Conservation (phyloP, 2,113 vertebrate genomes). For the Apteryx owenii region DNA sequence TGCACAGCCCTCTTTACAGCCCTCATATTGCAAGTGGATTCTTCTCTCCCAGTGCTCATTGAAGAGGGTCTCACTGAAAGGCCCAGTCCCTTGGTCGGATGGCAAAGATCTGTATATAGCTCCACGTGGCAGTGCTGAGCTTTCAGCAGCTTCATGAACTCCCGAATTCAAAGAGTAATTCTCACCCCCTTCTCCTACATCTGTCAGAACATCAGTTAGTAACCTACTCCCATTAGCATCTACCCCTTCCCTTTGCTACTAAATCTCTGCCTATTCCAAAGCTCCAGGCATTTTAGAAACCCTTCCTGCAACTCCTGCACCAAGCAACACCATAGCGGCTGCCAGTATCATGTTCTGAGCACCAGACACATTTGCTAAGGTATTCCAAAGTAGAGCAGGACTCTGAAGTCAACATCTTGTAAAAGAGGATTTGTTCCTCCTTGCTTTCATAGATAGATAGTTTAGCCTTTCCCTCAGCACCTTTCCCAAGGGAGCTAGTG, state of each 20-base stretch:
- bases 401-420: not conserved
- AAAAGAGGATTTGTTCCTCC: not conserved
- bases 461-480: not conserved
- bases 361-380: not conserved
- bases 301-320: not conserved
- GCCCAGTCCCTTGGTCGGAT: not conserved
- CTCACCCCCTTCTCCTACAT: not conserved
- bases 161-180: not conserved
- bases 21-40: not conserved
- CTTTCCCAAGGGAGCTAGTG: not conserved
- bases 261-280: not conserved
- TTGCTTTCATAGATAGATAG: not conserved
- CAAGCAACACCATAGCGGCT: not conserved
- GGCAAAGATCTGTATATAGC: not conserved
- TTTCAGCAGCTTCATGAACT: not conserved
- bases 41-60: not conserved
- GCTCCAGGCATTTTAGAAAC: not conserved
- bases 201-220: not conserved
- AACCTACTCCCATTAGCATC: not conserved
- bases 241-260: not conserved
- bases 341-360: not conserved
- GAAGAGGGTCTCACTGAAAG: not conserved
- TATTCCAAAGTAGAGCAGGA: not conserved
- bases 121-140: not conserved
- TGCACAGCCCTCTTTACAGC: not conserved